Percentiles rank a stretch among this genome's conserved stretches.
These are phyloP conservation scores for Pogonocherus hispidulus DNA, from an alignment of 2,888 invertebrate genomes.

Conservation along the genomic window DNA sequence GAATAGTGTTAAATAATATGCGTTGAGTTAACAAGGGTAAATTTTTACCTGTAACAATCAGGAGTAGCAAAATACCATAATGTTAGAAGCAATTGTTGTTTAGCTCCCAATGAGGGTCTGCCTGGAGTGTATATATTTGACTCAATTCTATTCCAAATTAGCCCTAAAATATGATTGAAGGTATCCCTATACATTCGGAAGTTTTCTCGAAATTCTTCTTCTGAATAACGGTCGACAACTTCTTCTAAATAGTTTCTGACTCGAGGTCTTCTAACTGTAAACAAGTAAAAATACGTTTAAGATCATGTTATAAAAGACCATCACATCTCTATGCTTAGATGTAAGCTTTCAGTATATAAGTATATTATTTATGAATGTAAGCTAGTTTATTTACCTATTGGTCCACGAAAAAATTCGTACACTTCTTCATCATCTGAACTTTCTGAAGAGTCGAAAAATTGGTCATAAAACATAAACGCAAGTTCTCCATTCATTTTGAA, in stretches of 20 bases:
- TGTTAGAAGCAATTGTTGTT: conserved; percentile 11
- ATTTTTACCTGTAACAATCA: conserved; percentile 26
- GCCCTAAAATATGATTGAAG: not conserved
- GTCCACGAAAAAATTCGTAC: not conserved
- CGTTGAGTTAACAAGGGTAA: too few species aligned
- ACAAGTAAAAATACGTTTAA: not conserved
- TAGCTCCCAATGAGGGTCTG: not conserved
- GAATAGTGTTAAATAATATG: too few species aligned
- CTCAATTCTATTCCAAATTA: not conserved
- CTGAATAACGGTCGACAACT: not conserved
- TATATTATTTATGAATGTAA: too few species aligned
- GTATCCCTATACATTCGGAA: conserved; percentile 5
- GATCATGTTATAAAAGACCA: not conserved
- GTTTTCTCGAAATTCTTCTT: conserved; percentile 1
- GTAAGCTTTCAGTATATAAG: not conserved
- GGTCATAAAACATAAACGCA: not conserved
- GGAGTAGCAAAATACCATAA: conserved; percentile 36
- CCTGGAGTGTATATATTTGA: not conserved
- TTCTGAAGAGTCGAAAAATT: not conserved
- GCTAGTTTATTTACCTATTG: not conserved
- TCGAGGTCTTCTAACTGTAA: not conserved
- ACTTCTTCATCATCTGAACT: not conserved
- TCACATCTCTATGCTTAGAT: not conserved
- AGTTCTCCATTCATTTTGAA: too few species aligned
- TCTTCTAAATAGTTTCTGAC: not conserved